Evolutionary conservation across 2,113 vertebrate species (phyloP).

Genomic region (Perca fluviatilis): DNA sequence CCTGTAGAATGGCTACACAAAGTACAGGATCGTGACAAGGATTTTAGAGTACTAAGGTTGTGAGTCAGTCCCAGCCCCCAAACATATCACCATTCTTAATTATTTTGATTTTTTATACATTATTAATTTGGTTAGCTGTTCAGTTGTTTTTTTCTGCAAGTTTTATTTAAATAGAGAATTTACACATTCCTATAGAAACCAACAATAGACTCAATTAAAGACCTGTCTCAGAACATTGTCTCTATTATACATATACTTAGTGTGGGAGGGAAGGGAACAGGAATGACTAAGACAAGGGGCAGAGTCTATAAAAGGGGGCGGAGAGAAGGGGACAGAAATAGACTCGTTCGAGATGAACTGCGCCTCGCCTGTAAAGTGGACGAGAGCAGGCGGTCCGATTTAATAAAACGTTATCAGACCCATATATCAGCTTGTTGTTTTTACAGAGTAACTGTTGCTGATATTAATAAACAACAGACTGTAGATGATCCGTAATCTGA

Average conservation of each 20-base stretch:
- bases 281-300: too few relatives aligned
- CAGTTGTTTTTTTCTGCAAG: neutral
- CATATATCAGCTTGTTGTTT: too few relatives aligned
- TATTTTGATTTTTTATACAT: neutral
- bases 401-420: too few relatives aligned
- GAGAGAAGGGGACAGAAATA: too few relatives aligned
- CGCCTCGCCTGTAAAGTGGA: too few relatives aligned
- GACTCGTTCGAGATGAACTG: too few relatives aligned
- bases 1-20: neutral
- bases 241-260: neutral
- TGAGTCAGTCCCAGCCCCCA: neutral
- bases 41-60: neutral
- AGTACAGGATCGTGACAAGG: neutral
- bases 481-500: too few relatives aligned
- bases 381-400: too few relatives aligned
- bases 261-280: too few relatives aligned
- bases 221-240: neutral
- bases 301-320: too few relatives aligned
- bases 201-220: neutral
- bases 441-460: too few relatives aligned
- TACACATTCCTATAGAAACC: neutral
- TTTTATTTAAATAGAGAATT: neutral
- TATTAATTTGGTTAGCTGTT: neutral
- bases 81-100: neutral
- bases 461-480: too few relatives aligned